Conservation (phyloP, 2,797 vertebrate species). For the Tokudaia tokunoshimensis region DNA sequence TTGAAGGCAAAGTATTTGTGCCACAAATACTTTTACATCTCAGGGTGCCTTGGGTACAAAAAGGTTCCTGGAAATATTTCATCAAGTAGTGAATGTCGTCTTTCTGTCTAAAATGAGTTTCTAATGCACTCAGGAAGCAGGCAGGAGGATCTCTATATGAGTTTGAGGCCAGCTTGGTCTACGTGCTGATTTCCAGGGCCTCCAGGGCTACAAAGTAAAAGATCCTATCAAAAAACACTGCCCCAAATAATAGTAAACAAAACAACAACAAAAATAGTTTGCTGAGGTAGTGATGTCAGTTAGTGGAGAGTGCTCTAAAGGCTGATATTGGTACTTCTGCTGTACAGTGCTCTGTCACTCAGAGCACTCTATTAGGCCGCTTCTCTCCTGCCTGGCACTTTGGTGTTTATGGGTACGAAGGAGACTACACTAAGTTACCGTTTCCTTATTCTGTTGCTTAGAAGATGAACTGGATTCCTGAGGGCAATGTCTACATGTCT, state of each 20-base stretch:
- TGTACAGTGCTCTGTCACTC: background rate
- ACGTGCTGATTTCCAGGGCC: background rate
- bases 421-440: background rate
- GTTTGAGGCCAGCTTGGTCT: background rate
- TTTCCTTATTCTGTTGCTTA: background rate
- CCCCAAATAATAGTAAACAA: background rate
- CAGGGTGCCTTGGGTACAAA: background rate
- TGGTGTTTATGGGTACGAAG: background rate
- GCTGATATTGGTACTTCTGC: background rate
- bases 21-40: background rate
- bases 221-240: background rate
- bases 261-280: background rate
- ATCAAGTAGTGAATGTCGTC: background rate
- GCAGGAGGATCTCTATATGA: background rate
- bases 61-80: slow-evolving; percentile 16
- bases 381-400: background rate
- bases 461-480: background rate
- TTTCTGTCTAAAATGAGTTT: slow-evolving; percentile 29
- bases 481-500: background rate
- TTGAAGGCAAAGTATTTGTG: background rate
- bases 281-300: background rate
- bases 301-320: background rate
- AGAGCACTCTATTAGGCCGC: background rate
- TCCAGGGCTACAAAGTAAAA: background rate
- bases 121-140: background rate